Evolutionary conservation across 2,797 vertebrate species (phyloP).

Genomic region (Hybognathus amarus): DNA sequence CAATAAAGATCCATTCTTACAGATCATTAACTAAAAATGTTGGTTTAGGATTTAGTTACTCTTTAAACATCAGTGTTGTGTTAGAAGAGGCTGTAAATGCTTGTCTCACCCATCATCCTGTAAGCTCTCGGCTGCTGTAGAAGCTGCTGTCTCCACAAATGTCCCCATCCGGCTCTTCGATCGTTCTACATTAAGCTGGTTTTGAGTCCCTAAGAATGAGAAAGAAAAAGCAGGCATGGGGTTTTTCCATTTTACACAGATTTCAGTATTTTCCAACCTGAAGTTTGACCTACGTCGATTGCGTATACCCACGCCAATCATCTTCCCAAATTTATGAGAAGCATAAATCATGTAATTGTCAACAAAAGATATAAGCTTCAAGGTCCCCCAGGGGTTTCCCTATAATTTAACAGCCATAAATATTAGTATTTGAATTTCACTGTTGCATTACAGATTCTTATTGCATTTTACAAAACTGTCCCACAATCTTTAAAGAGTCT

Average conservation of each 20-base stretch:
- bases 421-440: neutral
- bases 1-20: no score
- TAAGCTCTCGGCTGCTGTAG: slow-evolving; percentile 62
- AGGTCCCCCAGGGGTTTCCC: neutral
- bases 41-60: no score
- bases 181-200: slow-evolving; percentile 76
- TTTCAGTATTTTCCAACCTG: neutral
- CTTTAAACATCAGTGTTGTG: neutral
- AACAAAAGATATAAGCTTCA: slow-evolving; percentile 5
- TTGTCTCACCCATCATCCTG: slow-evolving; percentile 77
- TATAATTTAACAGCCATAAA: neutral
- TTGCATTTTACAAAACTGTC: no score
- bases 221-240: slow-evolving; percentile 26
- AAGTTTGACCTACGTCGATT: neutral
- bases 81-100: slow-evolving; percentile 11
- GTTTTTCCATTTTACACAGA: neutral
- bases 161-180: slow-evolving; percentile 79
- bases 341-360: neutral
- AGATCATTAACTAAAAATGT: no score
- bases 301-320: neutral
- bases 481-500: no score
- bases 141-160: slow-evolving; percentile 69
- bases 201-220: slow-evolving; percentile 72
- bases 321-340: neutral
- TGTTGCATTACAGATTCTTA: neutral